Base-by-base conservation (phyloP, 2,888 invertebrate genomes). In the Drosophila rubida region DNA sequence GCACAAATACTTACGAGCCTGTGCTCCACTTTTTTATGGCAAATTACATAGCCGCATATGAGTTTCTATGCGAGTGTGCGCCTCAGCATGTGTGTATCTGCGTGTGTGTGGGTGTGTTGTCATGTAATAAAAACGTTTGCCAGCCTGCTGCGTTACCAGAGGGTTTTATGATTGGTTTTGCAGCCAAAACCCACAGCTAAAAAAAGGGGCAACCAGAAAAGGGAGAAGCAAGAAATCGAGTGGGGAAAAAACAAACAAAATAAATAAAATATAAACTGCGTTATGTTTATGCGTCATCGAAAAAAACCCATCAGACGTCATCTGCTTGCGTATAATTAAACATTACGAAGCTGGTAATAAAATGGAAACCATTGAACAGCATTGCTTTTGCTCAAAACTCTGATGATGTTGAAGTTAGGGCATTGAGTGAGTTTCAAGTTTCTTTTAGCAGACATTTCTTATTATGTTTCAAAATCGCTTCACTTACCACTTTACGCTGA, bases 201-300 rank as follows among this genome's bases (percentile, higher is more conserved):
- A 32, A 64, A 77, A 84, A 80, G 66, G 76, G 70, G 78, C 68
- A 71, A 66, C 32, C 51, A 55, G 25, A 42, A 48, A 30, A 8
- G n/a, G 13, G 1, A 44, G 14, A 5, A 14, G 13, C 5, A 42
- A 22, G 16, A 60, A 39, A 50, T 53, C 48, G 64, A 63, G 48
- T 7, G 8, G 9, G 22, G 22, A 59, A 49, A 62, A 64, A 45
- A 51, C n/a, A n/a, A 4, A 53, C 48, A 85, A 76, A 74, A 83
- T 83, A 86, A 83, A 86, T 83, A 83, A 86, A 78, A 86, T 83
- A 83, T 83, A 86, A 86, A 83, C 86, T 83, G 82, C 78, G 80
- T 83, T 85, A 85, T 82, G 80, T 83, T 85, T 82, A 85, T 82
- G 86, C 86, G 86, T 39, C 65, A 82, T 75, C 25, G 66, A 65